Evolutionary conservation across 2,113 vertebrate genomes (phyloP).

Genomic region (Elephas maximus): DNA sequence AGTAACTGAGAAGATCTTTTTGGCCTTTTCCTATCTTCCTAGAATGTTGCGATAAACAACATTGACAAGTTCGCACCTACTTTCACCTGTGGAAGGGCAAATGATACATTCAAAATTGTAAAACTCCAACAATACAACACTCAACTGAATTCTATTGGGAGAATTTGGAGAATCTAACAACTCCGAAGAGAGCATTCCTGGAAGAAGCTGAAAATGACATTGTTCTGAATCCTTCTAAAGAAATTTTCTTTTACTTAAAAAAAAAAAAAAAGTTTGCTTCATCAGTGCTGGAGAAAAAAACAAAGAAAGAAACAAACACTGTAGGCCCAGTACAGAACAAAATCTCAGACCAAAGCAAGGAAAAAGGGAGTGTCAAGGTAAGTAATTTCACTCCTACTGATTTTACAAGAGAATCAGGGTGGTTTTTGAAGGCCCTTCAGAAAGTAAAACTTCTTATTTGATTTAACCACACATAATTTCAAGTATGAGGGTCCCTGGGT

Average conservation of each 20-base stretch:
- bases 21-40: not conserved
- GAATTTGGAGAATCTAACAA: not conserved
- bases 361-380: not conserved
- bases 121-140: not conserved
- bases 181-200: not conserved
- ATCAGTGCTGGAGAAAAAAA: not conserved
- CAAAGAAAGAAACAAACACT: not conserved
- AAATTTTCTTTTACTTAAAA: not conserved
- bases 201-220: not conserved
- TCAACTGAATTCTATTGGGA: not conserved
- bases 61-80: not conserved
- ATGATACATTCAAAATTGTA: slow-evolving; percentile 11
- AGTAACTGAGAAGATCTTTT: not conserved
- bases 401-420: not conserved
- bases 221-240: not conserved
- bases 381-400: not conserved
- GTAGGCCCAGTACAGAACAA: not conserved
- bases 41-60: slow-evolving; percentile 46
- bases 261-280: not conserved
- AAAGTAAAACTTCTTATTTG: slow-evolving; percentile 28
- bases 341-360: not conserved
- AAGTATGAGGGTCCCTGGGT: not conserved
- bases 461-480: not conserved
- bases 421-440: not conserved
- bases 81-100: not conserved